A percentile compares a stretch with the other conserved stretches of the same genome.
phyloP scores from a whole-genome alignment of 2,113 vertebrate genomes.

The Carlito syrichta region DNA sequence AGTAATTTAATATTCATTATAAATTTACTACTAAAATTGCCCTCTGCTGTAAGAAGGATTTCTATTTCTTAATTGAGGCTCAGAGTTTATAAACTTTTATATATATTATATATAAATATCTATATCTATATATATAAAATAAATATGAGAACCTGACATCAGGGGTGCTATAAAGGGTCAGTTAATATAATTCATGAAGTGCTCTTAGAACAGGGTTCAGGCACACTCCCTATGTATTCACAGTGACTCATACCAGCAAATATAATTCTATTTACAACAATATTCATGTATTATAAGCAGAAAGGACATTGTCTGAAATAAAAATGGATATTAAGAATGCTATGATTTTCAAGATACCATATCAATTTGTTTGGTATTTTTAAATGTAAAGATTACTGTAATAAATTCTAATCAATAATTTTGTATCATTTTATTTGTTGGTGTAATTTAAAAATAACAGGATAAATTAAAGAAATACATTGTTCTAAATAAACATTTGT shows the following conservation, averaged over 20 bases:
- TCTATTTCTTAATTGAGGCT: background rate
- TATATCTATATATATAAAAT: no score
- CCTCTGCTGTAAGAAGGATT: background rate
- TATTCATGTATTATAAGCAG: background rate
- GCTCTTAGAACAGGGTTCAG: background rate
- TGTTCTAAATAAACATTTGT: no score
- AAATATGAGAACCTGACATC: background rate
- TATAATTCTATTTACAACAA: background rate
- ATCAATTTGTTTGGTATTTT: background rate
- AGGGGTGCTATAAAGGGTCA: background rate
- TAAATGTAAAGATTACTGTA: background rate
- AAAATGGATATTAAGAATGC: background rate
- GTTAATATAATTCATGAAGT: background rate
- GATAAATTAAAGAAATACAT: background rate
- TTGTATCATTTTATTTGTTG: background rate
- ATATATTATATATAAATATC: no score
- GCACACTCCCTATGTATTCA: background rate
- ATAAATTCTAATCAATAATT: background rate
- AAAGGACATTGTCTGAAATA: background rate
- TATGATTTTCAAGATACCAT: background rate
- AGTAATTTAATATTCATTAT: background rate
- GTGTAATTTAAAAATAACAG: background rate
- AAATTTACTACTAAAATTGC: background rate
- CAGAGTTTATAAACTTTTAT: background rate
- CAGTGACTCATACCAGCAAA: background rate